These are phyloP conservation scores for Catharus fuscescens DNA, from an alignment of 2,113 vertebrate species.

Conservation along the genomic window DNA sequence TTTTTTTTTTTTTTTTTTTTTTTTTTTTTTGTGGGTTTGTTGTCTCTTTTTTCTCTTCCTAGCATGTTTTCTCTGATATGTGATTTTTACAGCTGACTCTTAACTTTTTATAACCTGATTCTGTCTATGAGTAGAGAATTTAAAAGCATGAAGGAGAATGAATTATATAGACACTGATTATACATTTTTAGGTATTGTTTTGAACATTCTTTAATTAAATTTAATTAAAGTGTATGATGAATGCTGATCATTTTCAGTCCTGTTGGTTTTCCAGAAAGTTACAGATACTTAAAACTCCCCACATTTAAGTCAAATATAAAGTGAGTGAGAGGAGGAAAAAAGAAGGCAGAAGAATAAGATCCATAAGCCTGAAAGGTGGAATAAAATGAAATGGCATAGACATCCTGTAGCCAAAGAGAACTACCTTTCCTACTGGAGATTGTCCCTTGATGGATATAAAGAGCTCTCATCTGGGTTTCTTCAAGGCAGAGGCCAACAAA, in stretches of 20 bases:
- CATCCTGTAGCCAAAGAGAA: constrained; percentile 26
- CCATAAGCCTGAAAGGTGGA: constrained; percentile 30
- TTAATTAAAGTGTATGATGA: constrained; percentile 19
- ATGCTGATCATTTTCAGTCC: constrained; percentile 5
- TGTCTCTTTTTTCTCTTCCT: not conserved
- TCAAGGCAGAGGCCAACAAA: constrained; percentile 36
- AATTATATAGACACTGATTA: not conserved
- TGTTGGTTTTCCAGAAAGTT: not conserved
- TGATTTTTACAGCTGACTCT: constrained; percentile 24
- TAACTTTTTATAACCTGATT: constrained; percentile 50
- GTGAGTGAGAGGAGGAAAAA: not conserved
- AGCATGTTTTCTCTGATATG: not conserved
- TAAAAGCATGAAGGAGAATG: not conserved
- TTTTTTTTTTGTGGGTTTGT: not conserved
- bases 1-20: fast-evolving
- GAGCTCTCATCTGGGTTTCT: not conserved
- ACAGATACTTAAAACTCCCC: not conserved
- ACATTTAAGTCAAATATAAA: not conserved
- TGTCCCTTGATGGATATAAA: constrained; percentile 63
- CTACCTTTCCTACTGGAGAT: not conserved
- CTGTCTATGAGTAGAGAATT: constrained; percentile 1
- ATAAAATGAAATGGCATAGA: constrained; percentile 46
- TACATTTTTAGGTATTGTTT: not conserved
- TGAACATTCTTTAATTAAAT: constrained; percentile 52
- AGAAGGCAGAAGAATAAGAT: not conserved